Percentiles rank a stretch among this genome's conserved stretches.
Conservation (phyloP, 2,888 invertebrate species). For the Trisateles emortualis region DNA sequence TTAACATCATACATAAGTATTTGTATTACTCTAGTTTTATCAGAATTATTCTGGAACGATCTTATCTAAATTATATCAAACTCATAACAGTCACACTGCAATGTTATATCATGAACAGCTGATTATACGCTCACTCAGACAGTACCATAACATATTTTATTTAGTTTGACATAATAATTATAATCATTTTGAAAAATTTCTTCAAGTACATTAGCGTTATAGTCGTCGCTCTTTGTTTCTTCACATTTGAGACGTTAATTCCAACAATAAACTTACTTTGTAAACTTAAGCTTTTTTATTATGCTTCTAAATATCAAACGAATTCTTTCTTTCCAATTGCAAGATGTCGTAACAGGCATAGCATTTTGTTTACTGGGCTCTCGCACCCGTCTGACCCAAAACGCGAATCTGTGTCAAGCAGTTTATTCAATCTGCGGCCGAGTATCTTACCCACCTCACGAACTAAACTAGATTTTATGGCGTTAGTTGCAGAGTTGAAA, state of each 20-base stretch:
- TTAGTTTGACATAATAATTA: too few relatives aligned
- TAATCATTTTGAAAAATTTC: too few relatives aligned
- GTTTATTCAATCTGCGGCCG: conserved; percentile 85
- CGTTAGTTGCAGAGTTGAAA: conserved; percentile 54
- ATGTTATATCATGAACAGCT: conserved; percentile 21
- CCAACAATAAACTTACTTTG: too few relatives aligned
- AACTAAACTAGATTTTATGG: conserved; percentile 60
- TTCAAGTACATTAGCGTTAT: too few relatives aligned
- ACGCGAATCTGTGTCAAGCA: conserved; percentile 86
- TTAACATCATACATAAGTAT: background rate
- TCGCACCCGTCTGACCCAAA: conserved; percentile 82
- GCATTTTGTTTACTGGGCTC: conserved; percentile 72
- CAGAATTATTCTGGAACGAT: conserved; percentile 15
- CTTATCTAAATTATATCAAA: conserved; percentile 37
- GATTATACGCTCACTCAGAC: conserved; percentile 17
- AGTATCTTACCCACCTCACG: conserved; percentile 60
- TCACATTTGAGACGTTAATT: too few relatives aligned
- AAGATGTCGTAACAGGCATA: conserved; percentile 76
- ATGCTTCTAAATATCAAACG: conserved; percentile 19
- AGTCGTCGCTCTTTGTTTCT: background rate
- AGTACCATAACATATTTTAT: too few relatives aligned
- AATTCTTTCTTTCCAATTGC: conserved; percentile 58
- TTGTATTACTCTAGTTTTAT: conserved; percentile 13
- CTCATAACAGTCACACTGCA: conserved; percentile 13
- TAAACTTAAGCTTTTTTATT: background rate